A percentile compares a stretch with the other conserved stretches of the same genome.
phyloP scores from a whole-genome alignment of 2,113 vertebrate species.

The Vimba vimba region DNA sequence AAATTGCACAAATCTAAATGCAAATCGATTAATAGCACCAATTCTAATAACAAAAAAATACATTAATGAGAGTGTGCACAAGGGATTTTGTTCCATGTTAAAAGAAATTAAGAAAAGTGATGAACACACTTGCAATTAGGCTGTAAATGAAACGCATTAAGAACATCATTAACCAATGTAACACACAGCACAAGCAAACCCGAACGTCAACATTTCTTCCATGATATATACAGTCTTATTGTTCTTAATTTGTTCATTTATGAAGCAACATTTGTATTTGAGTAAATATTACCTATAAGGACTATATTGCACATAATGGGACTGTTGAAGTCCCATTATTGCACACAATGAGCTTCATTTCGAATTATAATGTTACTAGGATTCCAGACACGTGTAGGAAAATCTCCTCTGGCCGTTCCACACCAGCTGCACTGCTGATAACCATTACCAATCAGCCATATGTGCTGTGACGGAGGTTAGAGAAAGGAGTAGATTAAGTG shows the following conservation, averaged over 20 bases:
- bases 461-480: constrained; percentile 22
- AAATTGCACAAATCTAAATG: constrained; percentile 24
- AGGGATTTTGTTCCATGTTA: not conserved
- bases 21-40: constrained; percentile 4
- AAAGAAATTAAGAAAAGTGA: not conserved
- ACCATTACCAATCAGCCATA: constrained; percentile 40
- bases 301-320: not conserved
- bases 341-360: not conserved
- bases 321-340: too few species aligned
- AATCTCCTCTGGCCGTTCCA: constrained; percentile 19
- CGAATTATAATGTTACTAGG: not conserved
- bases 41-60: not conserved
- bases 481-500: not conserved
- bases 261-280: not conserved
- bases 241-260: not conserved
- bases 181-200: not conserved
- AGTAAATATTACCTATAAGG: not conserved
- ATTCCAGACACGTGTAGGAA: constrained; percentile 40
- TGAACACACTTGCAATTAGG: not conserved
- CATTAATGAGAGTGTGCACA: not conserved
- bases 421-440: constrained; percentile 42
- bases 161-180: constrained; percentile 9
- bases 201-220: not conserved
- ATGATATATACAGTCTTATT: not conserved
- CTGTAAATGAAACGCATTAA: not conserved